phyloP scores from a whole-genome alignment of 2,797 vertebrate species.

The Cossypha polioptera region DNA sequence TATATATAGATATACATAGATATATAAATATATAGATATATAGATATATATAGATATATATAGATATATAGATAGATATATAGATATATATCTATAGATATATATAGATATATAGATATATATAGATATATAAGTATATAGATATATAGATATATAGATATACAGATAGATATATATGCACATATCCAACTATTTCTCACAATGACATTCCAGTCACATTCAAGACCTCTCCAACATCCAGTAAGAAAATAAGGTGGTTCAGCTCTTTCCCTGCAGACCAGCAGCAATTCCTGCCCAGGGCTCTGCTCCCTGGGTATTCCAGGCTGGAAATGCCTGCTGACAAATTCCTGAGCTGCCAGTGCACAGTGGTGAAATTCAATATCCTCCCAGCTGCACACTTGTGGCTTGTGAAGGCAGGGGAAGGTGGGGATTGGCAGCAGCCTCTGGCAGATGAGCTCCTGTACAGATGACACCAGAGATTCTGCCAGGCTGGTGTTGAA shows the following conservation, averaged over 20 bases:
- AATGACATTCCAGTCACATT: not conserved
- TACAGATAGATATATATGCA: fast-evolving
- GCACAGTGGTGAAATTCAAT: conserved; percentile 6
- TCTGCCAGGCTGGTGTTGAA: conserved; percentile 41
- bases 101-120: not conserved
- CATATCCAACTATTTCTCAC: not conserved
- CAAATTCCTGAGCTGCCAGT: conserved; percentile 47
- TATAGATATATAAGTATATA: not conserved
- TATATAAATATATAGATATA: not conserved
- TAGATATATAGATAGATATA: not conserved
- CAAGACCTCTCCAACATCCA: not conserved
- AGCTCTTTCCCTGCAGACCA: not conserved
- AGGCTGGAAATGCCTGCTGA: conserved; percentile 16
- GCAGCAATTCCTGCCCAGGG: not conserved
- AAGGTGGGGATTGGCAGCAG: conserved; percentile 18
- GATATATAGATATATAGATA: too few species aligned
- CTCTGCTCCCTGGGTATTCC: not conserved
- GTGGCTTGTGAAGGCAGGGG: conserved; percentile 20
- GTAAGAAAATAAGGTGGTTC: fast-evolving
- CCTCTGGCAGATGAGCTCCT: conserved; percentile 54
- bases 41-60: too few species aligned
- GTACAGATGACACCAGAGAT: conserved; percentile 34
- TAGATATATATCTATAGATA: too few species aligned
- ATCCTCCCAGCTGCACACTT: conserved; percentile 39
- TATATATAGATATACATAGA: too few species aligned